Evolutionary conservation across 2,113 vertebrate genomes (phyloP).

Genomic region (Orthonyx spaldingii): DNA sequence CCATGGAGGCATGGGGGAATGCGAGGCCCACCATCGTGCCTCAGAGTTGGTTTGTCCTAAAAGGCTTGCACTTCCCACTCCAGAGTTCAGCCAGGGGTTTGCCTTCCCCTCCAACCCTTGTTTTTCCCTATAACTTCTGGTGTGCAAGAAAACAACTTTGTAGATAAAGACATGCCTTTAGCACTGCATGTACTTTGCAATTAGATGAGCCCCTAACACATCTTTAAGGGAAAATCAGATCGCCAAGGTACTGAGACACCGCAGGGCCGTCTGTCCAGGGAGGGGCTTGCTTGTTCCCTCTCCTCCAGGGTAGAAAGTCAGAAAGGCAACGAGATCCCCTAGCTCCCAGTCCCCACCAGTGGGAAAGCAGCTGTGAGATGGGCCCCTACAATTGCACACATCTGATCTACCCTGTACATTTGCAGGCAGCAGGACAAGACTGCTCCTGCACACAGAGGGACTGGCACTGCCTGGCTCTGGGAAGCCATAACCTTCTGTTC

Average conservation of each 20-base stretch:
- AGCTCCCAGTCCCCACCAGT: accelerated
- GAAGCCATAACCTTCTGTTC: background rate
- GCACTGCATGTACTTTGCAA: background rate
- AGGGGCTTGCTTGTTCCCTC: accelerated
- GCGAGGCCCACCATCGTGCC: accelerated
- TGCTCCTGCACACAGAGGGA: background rate
- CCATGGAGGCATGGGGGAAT: accelerated
- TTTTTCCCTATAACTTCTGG: background rate
- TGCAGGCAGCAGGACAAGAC: background rate
- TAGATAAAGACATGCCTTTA: background rate
- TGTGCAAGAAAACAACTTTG: background rate
- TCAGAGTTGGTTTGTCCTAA: background rate
- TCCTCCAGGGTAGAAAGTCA: background rate
- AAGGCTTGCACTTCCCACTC: accelerated
- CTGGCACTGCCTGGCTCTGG: background rate
- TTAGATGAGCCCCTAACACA: background rate
- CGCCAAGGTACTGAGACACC: background rate
- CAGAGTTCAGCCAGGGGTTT: background rate
- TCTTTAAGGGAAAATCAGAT: background rate
- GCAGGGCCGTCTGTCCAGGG: accelerated
- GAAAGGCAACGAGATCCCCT: background rate
- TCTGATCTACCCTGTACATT: background rate
- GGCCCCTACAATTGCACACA: accelerated
- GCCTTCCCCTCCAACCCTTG: background rate
- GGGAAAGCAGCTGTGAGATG: background rate